Evolutionary conservation across 1,140 invertebrate species (phyloP), one percentile per base, ranked within the genome.

Genomic region (Hypothenemus hampei): DNA sequence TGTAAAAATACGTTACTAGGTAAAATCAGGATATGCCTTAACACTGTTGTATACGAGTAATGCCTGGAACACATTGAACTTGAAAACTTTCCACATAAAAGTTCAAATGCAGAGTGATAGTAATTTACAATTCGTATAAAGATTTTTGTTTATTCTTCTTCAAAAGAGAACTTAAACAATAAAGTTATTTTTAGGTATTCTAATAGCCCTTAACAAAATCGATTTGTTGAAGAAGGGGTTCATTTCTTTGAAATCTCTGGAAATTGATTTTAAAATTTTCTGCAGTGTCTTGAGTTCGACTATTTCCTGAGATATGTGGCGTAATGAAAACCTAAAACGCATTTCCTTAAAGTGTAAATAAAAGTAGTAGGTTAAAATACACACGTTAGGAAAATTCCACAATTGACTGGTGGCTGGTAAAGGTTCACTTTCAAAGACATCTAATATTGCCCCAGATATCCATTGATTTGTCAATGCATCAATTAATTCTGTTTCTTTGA

Each of bases 381-480:
- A 39, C 44, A 57, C 73, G 61, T 77, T 66, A 18, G 75, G 72
- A 44, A 75, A 66, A 31, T 52, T 65, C 81, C 81, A 83, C 22
- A 83, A 65, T 35, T 68, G 63, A 67, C 75, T 81, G 1, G 64
- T 57, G 20, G 62, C 19, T 13, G 74, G 66, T 31, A 83, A 65
- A 21, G 81, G 81, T 66, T 83, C 81, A 43, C 62, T 59, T 39
- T 73, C 63, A 69, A 79, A 81, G 26, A 83, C 80, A 70, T 83
- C 81, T 18, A 83, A 64, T 60, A 82, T 75, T 29, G 80, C 81
- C 31, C 69, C 76, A 1, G 72, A 72, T 24, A 84, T 68, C 77
- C 77, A 81, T 6, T 72, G 69, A 52, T 73, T 69, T 57, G 77
- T 67, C n/a, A 83, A 55, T 18, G 80, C 79, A 22, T 70, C 65